phyloP scores from a whole-genome alignment of 2,113 vertebrate genomes.

The Pipra filicauda region DNA sequence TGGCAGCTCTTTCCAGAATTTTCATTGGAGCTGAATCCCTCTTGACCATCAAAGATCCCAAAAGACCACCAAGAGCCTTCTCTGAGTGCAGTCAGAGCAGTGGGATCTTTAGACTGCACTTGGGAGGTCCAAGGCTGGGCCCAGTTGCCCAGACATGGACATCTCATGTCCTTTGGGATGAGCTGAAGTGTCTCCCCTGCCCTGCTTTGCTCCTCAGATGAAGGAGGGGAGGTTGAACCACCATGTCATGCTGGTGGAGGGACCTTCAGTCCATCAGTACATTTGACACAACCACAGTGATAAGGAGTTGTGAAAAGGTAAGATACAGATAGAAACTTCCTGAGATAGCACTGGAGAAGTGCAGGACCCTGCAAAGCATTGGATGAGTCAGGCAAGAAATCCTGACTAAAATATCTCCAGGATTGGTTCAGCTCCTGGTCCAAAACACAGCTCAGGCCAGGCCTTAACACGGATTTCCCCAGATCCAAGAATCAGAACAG shows the following conservation, averaged over 20 bases:
- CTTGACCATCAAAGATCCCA: background rate
- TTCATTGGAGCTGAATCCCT: background rate
- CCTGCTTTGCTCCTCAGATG: background rate
- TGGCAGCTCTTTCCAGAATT: background rate
- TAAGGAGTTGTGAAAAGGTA: background rate
- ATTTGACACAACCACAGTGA: rapidly evolving
- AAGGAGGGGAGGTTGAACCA: background rate
- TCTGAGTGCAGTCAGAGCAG: background rate
- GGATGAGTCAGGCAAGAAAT: background rate
- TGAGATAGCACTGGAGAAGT: background rate
- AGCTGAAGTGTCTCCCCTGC: background rate
- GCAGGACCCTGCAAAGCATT: background rate
- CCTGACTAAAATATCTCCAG: background rate
- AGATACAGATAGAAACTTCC: background rate
- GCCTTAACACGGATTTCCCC: background rate
- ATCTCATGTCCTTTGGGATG: background rate
- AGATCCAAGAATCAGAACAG: background rate
- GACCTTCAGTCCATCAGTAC: background rate
- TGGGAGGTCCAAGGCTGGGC: background rate
- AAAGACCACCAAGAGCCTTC: background rate
- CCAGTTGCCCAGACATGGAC: no score
- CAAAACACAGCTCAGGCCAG: background rate
- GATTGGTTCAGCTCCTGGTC: background rate
- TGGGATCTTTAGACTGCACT: rapidly evolving
- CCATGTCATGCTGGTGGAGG: background rate